phyloP scores from a whole-genome alignment of 2,888 invertebrate species.

The Caenorhabditis uteleia region DNA sequence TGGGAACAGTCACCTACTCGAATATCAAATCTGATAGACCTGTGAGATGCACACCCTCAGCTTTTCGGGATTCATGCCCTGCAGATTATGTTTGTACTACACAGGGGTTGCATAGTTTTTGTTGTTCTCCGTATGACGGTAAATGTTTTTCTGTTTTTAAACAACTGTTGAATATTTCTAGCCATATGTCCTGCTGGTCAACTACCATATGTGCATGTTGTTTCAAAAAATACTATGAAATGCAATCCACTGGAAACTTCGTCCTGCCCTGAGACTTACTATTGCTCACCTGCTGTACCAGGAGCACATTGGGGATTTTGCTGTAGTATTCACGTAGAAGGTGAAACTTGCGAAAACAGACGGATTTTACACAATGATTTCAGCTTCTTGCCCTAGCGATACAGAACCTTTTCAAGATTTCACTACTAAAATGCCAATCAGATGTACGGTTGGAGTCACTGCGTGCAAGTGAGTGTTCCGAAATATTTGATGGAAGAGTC shows the following conservation, averaged over 20 bases:
- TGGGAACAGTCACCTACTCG: conserved; percentile 37
- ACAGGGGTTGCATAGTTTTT: conserved; percentile 37
- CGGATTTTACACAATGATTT: background rate
- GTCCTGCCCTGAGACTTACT: conserved; percentile 39
- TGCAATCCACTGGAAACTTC: conserved; percentile 45
- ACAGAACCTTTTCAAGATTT: conserved; percentile 33
- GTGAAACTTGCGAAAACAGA: background rate
- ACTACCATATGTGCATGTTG: conserved; percentile 38
- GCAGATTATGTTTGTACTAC: conserved; percentile 43
- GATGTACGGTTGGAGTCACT: conserved; percentile 51
- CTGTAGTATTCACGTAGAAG: conserved; percentile 41
- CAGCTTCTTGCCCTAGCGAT: conserved; percentile 38
- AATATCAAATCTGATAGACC: conserved; percentile 31
- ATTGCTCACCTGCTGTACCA: conserved; percentile 46
- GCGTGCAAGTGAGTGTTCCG: conserved; percentile 42
- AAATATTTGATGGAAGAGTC: too few species aligned
- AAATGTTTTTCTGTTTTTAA: background rate
- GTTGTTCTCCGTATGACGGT: conserved; percentile 48
- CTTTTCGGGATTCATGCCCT: conserved; percentile 38
- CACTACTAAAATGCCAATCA: conserved; percentile 24
- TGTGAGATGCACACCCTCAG: conserved; percentile 35
- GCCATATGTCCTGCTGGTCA: conserved; percentile 47
- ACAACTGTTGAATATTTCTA: conserved; percentile 6
- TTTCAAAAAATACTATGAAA: conserved; percentile 45
- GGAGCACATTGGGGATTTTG: conserved; percentile 52